phyloP scores from a whole-genome alignment of 2,888 invertebrate genomes.

The Buathra laborator region DNA sequence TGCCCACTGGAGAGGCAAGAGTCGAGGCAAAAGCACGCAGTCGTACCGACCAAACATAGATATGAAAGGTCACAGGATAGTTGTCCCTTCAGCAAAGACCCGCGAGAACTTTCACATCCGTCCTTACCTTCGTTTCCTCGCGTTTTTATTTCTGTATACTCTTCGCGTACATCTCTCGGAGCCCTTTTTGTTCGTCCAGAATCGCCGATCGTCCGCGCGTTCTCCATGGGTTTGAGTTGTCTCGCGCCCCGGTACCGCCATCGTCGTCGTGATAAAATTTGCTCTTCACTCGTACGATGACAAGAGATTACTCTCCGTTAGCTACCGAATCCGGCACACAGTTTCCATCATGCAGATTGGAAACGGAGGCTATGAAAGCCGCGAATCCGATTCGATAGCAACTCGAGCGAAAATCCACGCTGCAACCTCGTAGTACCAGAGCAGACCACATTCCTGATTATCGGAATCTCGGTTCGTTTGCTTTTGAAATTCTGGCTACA shows the following conservation, averaged over 20 bases:
- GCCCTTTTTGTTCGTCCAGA: conserved; percentile 33
- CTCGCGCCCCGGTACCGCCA: not conserved
- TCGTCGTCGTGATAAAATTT: conserved; percentile 71
- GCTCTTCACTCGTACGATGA: conserved; percentile 76
- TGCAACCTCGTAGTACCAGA: not conserved
- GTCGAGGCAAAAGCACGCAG: conserved; percentile 29
- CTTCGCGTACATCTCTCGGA: conserved; percentile 19
- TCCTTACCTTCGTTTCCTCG: conserved; percentile 23
- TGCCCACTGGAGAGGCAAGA: conserved; percentile 25
- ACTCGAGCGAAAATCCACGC: not conserved
- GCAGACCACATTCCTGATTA: not conserved
- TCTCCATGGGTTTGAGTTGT: conserved; percentile 34
- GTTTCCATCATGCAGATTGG: conserved; percentile 77
- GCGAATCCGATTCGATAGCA: not conserved
- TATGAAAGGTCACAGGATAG: conserved; percentile 75
- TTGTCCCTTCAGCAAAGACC: conserved; percentile 77
- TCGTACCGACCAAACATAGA: conserved; percentile 74
- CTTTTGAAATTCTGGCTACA: no score
- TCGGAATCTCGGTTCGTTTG: no score
- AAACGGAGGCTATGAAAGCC: conserved; percentile 60
- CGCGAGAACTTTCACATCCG: conserved; percentile 68
- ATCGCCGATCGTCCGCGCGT: conserved; percentile 50
- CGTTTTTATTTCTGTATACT: conserved; percentile 5
- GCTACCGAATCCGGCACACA: conserved; percentile 58
- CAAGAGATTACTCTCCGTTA: conserved; percentile 76